Conservation (phyloP, 2,888 invertebrate genomes). For the Zygaena filipendulae region DNA sequence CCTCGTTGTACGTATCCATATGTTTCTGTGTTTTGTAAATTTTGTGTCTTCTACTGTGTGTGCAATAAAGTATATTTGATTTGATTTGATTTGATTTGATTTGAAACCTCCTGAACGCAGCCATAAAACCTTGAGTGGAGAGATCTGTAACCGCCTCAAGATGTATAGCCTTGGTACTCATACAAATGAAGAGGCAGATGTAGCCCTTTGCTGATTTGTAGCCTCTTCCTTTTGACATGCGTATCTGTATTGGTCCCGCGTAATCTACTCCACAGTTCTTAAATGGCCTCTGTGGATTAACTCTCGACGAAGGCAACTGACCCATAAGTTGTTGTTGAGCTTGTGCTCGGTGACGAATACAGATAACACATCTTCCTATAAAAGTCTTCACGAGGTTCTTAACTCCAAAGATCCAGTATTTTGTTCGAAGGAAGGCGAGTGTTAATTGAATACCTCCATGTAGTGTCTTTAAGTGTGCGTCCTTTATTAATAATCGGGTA, state of each 20-base stretch:
- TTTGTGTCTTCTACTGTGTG: no score
- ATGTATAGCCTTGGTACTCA: constrained; percentile 7
- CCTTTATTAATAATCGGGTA: constrained; percentile 14
- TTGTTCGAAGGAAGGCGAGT: constrained; percentile 8
- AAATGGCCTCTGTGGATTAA: constrained; percentile 8
- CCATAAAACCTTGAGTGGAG: constrained; percentile 15
- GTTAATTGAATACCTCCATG: constrained; percentile 14
- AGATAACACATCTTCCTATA: constrained; percentile 6
- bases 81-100: no score
- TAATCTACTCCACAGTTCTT: constrained; percentile 10
- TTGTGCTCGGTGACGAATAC: constrained; percentile 5
- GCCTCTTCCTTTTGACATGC: constrained; percentile 10
- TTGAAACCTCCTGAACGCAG: constrained; percentile 9
- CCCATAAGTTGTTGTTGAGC: constrained; percentile 10
- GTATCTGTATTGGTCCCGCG: constrained; percentile 11
- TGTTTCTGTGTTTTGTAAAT: no score
- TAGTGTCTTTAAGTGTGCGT: constrained; percentile 17
- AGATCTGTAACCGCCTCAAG: constrained; percentile 17
- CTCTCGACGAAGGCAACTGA: constrained; percentile 8
- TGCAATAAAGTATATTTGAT: no score
- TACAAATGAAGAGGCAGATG: constrained; percentile 6
- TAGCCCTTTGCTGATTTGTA: constrained; percentile 6
- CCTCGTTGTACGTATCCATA: no score
- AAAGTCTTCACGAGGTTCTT: constrained; percentile 7
- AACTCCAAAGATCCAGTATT: constrained; percentile 10